Evolutionary conservation across 2,797 vertebrate genomes (phyloP).

Genomic region (Streptopelia turtur): DNA sequence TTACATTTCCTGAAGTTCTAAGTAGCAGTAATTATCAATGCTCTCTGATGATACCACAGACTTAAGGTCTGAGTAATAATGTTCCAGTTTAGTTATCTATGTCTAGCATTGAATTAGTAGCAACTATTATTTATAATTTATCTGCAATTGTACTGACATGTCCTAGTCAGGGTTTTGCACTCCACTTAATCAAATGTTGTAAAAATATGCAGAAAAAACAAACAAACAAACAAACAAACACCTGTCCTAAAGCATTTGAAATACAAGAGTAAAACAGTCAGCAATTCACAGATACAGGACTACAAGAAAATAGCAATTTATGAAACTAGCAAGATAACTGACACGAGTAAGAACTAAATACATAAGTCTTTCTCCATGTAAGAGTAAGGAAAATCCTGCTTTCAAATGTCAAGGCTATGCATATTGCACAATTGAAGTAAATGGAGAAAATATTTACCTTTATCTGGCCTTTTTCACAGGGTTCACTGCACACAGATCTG

Average conservation of each 20-base stretch:
- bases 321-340: not conserved
- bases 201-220: not conserved
- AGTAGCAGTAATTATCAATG: not conserved
- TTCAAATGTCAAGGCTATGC: not conserved
- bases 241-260: not conserved
- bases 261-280: not conserved
- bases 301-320: not conserved
- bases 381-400: not conserved
- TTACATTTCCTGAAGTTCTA: not conserved
- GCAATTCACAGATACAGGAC: not conserved
- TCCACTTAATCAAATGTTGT: not conserved
- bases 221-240: not conserved
- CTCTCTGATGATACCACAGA: not conserved
- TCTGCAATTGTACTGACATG: not conserved
- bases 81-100: not conserved
- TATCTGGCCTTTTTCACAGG: slow-evolving; percentile 96
- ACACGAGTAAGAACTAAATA: not conserved
- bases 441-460: slow-evolving; percentile 83
- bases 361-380: not conserved
- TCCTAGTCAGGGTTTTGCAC: not conserved
- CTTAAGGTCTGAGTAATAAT: not conserved
- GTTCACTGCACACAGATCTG: slow-evolving; percentile 96
- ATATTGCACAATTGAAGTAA: not conserved
- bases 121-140: slow-evolving; percentile 10
- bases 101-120: not conserved